A percentile compares a stretch with the other conserved stretches of the same genome.
phyloP scores from a whole-genome alignment of 2,113 vertebrate species.

The Ciconia maguari region DNA sequence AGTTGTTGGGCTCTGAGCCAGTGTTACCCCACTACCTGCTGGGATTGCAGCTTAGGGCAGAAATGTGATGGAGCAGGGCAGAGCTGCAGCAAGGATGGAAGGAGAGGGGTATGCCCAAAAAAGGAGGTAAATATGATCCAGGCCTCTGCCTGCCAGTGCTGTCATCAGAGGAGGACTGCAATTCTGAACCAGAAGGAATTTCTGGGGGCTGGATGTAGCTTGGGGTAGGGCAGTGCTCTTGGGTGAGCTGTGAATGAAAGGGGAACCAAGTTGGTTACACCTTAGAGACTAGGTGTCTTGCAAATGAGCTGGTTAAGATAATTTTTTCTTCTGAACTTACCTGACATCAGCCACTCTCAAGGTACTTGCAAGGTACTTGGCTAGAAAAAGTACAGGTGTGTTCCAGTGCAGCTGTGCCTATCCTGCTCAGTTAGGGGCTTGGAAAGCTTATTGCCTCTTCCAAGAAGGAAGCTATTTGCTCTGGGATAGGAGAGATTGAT shows the following conservation, averaged over 20 bases:
- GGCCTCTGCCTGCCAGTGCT: not conserved
- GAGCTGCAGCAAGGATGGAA: not conserved
- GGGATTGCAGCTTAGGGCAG: not conserved
- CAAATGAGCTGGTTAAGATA: slow-evolving; percentile 30
- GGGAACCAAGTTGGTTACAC: not conserved
- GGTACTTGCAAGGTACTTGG: slow-evolving; percentile 25
- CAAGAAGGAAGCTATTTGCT: not conserved
- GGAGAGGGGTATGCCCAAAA: not conserved
- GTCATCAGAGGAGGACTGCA: not conserved
- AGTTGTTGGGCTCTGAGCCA: not conserved
- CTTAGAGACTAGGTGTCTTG: not conserved
- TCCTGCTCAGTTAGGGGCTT: not conserved
- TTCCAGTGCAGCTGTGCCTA: slow-evolving; percentile 44
- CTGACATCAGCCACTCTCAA: slow-evolving; percentile 25
- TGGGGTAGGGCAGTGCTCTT: not conserved
- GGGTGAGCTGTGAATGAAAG: not conserved
- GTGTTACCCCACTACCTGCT: not conserved
- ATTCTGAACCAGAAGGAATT: slow-evolving; percentile 6
- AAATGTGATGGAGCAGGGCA: not conserved
- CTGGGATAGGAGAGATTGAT: not conserved
- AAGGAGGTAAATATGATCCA: not conserved
- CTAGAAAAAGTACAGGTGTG: slow-evolving; percentile 21
- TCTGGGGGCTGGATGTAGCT: not conserved
- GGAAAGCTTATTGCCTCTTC: slow-evolving; percentile 6
- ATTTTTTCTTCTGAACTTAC: slow-evolving; percentile 29